phyloP scores from a whole-genome alignment of 2,888 invertebrate genomes.

The Stenodera caucasica region DNA sequence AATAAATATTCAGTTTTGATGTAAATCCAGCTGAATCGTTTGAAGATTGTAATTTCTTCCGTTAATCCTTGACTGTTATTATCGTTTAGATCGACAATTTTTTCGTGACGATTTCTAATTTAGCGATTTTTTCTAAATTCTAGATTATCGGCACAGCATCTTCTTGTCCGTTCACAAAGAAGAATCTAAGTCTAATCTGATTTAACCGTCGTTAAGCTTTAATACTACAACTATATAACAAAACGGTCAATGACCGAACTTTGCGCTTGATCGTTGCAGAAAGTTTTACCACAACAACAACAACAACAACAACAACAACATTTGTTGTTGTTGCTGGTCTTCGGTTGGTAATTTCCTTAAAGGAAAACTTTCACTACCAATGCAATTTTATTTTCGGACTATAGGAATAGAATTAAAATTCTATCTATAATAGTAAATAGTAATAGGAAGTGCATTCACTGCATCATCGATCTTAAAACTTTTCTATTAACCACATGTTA shows the following conservation, averaged over 20 bases:
- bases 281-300: conserved; percentile 24
- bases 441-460: conserved; percentile 29
- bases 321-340: not conserved
- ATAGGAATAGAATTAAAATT: conserved; percentile 4
- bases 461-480: not conserved
- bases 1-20: conserved; percentile 10
- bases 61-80: no score
- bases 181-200: conserved; percentile 25
- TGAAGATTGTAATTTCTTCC: no score
- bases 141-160: not conserved
- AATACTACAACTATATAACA: conserved; percentile 10
- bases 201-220: conserved; percentile 19
- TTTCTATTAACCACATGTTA: conserved; percentile 3
- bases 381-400: conserved; percentile 20
- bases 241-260: conserved; percentile 25
- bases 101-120: not conserved
- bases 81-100: no score
- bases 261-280: conserved; percentile 23
- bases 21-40: conserved; percentile 16
- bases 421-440: not conserved
- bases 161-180: not conserved
- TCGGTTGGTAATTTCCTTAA: conserved; percentile 6
- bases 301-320: not conserved
- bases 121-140: no score
- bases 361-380: conserved; percentile 25